These are phyloP conservation scores for Sitta europaea DNA, from an alignment of 2,113 vertebrate species.

Conservation along the genomic window DNA sequence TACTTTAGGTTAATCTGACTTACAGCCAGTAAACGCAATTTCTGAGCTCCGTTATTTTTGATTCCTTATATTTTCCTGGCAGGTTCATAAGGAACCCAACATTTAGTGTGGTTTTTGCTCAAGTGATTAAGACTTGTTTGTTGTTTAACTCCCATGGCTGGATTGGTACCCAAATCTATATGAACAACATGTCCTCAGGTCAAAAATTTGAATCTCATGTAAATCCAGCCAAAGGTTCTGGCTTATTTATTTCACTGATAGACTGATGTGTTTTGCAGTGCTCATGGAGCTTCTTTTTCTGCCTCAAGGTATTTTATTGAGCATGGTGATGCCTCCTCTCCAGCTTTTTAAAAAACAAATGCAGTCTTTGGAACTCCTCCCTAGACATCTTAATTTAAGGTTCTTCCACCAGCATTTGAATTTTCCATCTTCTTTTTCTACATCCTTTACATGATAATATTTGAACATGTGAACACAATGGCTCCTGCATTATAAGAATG, in stretches of 20 bases:
- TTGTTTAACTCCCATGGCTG: neutral
- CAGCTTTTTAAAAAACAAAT: neutral
- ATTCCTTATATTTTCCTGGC: neutral
- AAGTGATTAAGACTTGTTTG: neutral
- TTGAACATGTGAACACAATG: neutral
- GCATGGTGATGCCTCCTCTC: neutral
- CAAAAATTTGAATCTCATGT: neutral
- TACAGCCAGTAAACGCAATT: neutral
- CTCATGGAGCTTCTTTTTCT: rapidly evolving
- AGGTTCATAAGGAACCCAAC: neutral
- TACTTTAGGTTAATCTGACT: neutral
- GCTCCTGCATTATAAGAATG: neutral
- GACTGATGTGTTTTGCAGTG: neutral
- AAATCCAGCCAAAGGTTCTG: neutral
- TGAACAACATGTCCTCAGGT: neutral
- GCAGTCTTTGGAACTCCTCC: neutral
- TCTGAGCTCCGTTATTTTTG: neutral
- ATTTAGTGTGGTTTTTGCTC: neutral
- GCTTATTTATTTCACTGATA: neutral
- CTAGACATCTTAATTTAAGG: neutral
- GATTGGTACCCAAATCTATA: neutral
- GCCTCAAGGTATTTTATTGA: neutral
- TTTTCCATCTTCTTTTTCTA: neutral
- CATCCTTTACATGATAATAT: neutral
- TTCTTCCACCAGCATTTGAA: neutral